Base-by-base conservation (phyloP, 1,140 invertebrate species). In the Diploscapter pachys region DNA sequence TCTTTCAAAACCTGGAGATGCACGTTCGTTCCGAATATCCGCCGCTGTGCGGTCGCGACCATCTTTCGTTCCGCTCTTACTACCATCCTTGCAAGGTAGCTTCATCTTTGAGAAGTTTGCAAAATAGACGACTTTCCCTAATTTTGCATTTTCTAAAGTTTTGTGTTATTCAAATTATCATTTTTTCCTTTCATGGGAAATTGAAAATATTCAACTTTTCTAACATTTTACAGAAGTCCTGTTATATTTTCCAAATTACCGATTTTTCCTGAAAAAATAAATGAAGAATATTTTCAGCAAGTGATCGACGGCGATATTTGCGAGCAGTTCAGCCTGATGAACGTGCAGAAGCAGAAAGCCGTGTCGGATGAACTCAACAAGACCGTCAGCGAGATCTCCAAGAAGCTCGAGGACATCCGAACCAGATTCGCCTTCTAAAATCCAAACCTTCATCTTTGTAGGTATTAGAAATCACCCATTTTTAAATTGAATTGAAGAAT, bases 1-100 rank as follows among this genome's bases (percentile, higher is more conserved):
- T 99, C 84, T 99, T 99, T 88, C 96, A 98, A 86, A 94, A 98
- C 88, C 87, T 99, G 68, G 97, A 99, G 86, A 99, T 99, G 96
- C 95, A 99, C 86, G 96, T 99, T 94, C 88, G 97, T 61, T 93
- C 93, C 65, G 96, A 99, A 87, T 93, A 98, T 87, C 90, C 94
- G 0, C 95, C 96, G 0, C 86, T 99, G 0, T 98, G 95, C 88
- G 97, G 97, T 2, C 88, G 96, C 48, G 96, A 99, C 88, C 97
- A 99, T 88, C 88, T 99, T 2, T 94, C 95, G 0, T 99, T 93
- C 86, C 89, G 96, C 75, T 98, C 95, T 50, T 97, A 95, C 81
- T 99, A 98, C 87, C 98, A 94, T 85, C 95, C 97, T 4, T 93
- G 98, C 2, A 98, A 96, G 89, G 92, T 93, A 83, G 1, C 31